Base-by-base conservation (phyloP, 1,140 invertebrate genomes). In the Odontomachus brunneus region DNA sequence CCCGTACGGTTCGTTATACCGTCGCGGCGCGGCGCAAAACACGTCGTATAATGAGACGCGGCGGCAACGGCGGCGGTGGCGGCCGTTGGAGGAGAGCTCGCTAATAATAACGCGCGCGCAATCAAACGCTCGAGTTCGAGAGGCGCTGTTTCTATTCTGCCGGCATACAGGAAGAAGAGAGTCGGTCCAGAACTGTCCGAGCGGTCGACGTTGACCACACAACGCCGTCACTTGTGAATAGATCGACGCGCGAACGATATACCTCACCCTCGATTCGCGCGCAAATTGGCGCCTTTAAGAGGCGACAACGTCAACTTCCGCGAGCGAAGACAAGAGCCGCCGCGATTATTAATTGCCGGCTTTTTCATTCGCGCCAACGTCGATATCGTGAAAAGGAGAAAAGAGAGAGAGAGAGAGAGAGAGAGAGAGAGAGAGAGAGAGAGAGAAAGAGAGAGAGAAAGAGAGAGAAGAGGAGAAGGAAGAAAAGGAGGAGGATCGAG, bases 41-140 rank as follows among this genome's bases (percentile, higher is more conserved):
- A 84, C 86, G 51, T 57, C 65, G 17, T 69, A 88, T 91, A 91
- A 91, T 90, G 89, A 91, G 89, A 89, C 86, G 84, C 80, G 86
- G 88, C 38, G 38, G 85, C 84, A 84, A 81, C 84, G 29, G 29
- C 29, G 29, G 29, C 29, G 29, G 29, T 5, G n/a, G n/a, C n/a
- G n/a, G n/a, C n/a, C 85, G 89, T 59, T 69, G 84, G 69, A 87
- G 84, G 71, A 85, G 82, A 85, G 82, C 82, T 22, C 84, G 87
- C 85, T 90, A 90, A 91, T 90, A 91, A 90, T 91, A 90, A 90
- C 89, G 82, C 82, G 66, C 81, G 87, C 76, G 87, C 89, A 90
- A 91, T 90, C 86, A 86, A 89, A 73, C 86, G 85, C 63, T 88
- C 81, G 72, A 74, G 71, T 83, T 74, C 60, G 81, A 83, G 81